Evolutionary conservation across 1,140 invertebrate genomes (phyloP).

Genomic region (Ctenoplectra terminalis): DNA sequence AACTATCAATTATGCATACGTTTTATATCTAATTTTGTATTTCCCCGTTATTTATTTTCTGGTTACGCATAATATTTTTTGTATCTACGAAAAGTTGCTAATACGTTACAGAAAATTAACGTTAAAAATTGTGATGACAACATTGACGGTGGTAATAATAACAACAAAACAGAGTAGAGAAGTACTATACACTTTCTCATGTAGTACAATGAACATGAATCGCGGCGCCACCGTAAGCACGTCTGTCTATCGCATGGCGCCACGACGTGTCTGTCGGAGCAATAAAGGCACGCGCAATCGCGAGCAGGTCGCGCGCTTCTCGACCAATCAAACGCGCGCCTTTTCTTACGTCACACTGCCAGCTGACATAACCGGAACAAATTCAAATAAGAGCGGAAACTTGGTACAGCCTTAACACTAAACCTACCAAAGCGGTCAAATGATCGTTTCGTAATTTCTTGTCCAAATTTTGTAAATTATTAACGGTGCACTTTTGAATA

Average conservation of each 20-base stretch:
- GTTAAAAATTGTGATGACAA: neutral
- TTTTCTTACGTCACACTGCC: constrained; percentile 55
- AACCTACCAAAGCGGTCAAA: too few species aligned
- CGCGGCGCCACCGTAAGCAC: neutral
- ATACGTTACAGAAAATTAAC: too few species aligned
- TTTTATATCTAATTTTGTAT: too few species aligned
- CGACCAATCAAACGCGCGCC: constrained; percentile 46
- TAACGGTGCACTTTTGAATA: too few species aligned
- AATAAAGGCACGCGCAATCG: constrained; percentile 32
- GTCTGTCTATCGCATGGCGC: constrained; percentile 23
- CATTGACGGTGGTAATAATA: neutral
- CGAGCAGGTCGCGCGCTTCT: constrained; percentile 32
- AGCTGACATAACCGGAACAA: constrained; percentile 63
- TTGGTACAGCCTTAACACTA: too few species aligned
- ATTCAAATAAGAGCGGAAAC: constrained; percentile 52
- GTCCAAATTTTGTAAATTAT: too few species aligned
- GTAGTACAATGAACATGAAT: constrained; percentile 10
- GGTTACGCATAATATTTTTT: neutral
- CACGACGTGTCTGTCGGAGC: constrained; percentile 18
- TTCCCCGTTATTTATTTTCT: neutral
- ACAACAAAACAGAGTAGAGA: neutral
- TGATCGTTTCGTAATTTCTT: too few species aligned
- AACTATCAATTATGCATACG: too few species aligned
- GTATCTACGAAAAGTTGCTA: too few species aligned
- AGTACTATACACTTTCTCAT: neutral